Percentiles rank a stretch among this genome's conserved stretches.
Conservation (phyloP, 2,113 vertebrate species). For the Pachypanchax playfairii region DNA sequence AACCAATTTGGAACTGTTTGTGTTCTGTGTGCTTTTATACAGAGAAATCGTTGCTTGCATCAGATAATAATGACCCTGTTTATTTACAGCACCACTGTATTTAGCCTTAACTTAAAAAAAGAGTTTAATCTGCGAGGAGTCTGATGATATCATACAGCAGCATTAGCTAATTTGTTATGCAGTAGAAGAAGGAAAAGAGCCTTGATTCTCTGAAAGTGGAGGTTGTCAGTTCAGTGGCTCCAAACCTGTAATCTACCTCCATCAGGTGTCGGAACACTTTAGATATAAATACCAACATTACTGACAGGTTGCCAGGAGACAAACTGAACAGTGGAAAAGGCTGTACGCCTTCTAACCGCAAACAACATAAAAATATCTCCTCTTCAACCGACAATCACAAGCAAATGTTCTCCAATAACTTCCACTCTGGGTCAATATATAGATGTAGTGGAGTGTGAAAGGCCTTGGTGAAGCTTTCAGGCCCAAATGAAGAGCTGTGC, state of each 20-base stretch:
- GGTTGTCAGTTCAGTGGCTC: slow-evolving; percentile 42
- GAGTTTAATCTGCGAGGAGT: not conserved
- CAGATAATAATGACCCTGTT: no score
- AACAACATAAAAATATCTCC: slow-evolving; percentile 17
- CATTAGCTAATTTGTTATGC: slow-evolving; percentile 39
- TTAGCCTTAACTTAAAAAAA: slow-evolving; percentile 1
- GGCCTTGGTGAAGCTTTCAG: slow-evolving; percentile 59
- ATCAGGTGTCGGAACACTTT: slow-evolving; percentile 61
- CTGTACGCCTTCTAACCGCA: not conserved
- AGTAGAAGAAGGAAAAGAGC: slow-evolving; percentile 37
- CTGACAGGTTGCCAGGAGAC: slow-evolving; percentile 25
- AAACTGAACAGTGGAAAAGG: slow-evolving; percentile 18
- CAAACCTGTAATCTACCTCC: slow-evolving; percentile 61
- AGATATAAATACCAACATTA: slow-evolving; percentile 68
- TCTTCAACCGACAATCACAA: slow-evolving; percentile 47
- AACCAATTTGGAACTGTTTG: no score
- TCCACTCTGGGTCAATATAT: slow-evolving; percentile 56
- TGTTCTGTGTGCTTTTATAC: no score
- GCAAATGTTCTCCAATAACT: slow-evolving; percentile 44
- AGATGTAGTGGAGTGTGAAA: slow-evolving; percentile 48
- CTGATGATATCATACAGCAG: slow-evolving; percentile 28
- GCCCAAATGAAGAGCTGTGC: slow-evolving; percentile 16
- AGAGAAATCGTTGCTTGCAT: no score
- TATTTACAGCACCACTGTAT: not conserved
- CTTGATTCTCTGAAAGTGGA: slow-evolving; percentile 46